Conservation (phyloP, 2,113 vertebrate genomes). For the Zapornia atra region DNA sequence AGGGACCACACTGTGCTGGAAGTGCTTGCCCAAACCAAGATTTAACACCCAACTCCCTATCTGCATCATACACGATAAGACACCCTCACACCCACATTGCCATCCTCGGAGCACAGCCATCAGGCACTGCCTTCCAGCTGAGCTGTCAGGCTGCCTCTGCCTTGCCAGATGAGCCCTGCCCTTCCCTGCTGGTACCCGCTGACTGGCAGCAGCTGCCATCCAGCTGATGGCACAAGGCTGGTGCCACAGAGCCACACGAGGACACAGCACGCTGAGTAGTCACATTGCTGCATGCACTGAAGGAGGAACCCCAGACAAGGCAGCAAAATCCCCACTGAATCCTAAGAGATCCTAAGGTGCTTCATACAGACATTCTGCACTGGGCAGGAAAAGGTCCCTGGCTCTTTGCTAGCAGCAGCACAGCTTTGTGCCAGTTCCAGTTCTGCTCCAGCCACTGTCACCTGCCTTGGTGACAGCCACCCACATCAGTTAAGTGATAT, state of each 20-base stretch:
- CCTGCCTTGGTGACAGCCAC: not conserved
- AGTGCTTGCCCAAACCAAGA: not conserved
- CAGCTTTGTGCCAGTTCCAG: not conserved
- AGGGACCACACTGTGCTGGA: not conserved
- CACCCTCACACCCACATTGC: not conserved
- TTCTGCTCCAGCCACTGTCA: not conserved
- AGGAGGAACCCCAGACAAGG: not conserved
- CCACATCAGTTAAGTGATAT: not conserved
- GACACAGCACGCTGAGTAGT: not conserved
- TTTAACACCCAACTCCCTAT: not conserved
- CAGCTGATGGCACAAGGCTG: not conserved
- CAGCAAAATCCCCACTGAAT: not conserved
- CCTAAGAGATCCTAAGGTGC: not conserved
- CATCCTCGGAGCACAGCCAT: not conserved
- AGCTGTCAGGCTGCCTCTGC: not conserved
- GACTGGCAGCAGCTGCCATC: not conserved
- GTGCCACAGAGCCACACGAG: not conserved
- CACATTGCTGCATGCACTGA: not conserved
- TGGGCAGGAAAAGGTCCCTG: not conserved
- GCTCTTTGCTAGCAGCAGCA: not conserved
- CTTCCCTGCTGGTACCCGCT: not conserved
- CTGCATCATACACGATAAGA: not conserved
- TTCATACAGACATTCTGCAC: not conserved
- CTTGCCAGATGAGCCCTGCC: not conserved
- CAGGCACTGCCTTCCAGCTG: not conserved